Percentiles rank a stretch among this genome's conserved stretches.
These are phyloP conservation scores for Diploscapter pachys DNA, from an alignment of 1,140 invertebrate genomes.

Conservation along the genomic window DNA sequence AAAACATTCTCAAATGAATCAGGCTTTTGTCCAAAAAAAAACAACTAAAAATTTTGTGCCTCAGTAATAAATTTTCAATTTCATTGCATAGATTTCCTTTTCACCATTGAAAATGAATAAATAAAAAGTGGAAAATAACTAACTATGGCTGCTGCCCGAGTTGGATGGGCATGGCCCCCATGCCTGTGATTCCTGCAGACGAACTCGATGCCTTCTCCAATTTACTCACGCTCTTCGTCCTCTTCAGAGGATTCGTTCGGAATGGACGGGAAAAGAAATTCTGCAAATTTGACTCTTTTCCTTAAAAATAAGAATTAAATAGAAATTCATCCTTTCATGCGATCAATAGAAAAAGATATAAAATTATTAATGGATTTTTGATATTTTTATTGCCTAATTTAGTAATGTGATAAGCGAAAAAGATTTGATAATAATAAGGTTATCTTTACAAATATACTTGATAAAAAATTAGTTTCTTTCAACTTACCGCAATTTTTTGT, in stretches of 20 bases:
- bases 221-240: conserved; percentile 57
- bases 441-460: not conserved
- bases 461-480: not conserved
- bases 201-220: conserved; percentile 44
- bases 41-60: conserved; percentile 13
- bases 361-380: conserved; percentile 36
- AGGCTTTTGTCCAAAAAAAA: not conserved
- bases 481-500: conserved; percentile 43
- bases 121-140: conserved; percentile 3
- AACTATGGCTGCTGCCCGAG: conserved; percentile 4
- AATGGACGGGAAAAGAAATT: conserved; percentile 52
- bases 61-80: conserved; percentile 15
- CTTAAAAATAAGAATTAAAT: conserved; percentile 35
- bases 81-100: not conserved
- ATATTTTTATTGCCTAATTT: conserved; percentile 29
- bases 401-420: not conserved
- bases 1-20: no score
- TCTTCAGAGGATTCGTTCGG: conserved; percentile 52
- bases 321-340: no score
- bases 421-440: no score
- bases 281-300: conserved; percentile 39
- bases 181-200: not conserved
- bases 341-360: no score
- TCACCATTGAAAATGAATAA: not conserved
- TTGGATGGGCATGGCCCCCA: not conserved